Base-by-base conservation (phyloP, 2,113 vertebrate genomes). In the Takifugu bimaculatus region DNA sequence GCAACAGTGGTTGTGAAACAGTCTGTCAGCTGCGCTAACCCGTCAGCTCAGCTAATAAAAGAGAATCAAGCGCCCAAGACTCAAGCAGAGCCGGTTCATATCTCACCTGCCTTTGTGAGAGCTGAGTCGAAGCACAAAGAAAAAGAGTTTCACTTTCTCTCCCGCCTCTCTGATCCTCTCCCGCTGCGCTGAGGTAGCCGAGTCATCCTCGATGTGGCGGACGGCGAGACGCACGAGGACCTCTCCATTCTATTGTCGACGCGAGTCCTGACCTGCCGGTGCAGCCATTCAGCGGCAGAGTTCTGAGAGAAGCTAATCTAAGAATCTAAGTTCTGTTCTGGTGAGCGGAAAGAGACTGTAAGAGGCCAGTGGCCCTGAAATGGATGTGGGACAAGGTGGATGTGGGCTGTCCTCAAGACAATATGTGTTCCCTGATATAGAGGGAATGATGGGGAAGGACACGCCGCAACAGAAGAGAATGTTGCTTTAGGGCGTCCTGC, bases 271-370 rank as follows among this genome's bases (percentile, higher is more conserved):
- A 81, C 79, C 75, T 12, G 13, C 11, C 2, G 0, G 62, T 55
- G 29, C 5, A 5, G 27, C 60, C 42, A 58, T 83, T 85, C 64
- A 62, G 69, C 71, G 52, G 45, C 71, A 77, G 60, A 72, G 79
- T 45, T 47, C 78, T 70, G 73, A 77, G 63, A 71, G 69, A 67
- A 81, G 68, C 60, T 63, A 82, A 86, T 85, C 80, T 78, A 78
- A 70, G 75, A 82, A 86, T 85, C 80, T 78, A 78, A 70, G 75
- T 53, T 74, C 25, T 57, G 48, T 48, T 43, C 39, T 61, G 60
- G 50, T 4, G 13, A 70, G 56, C 53, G 49, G 45, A 20, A 20
- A 20, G 20, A 53, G 56, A 70, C 70, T 67, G 58, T 65, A 53
- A 70, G 67, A n/a, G 7, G 48, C 26, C 45, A 1, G 6, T 54